These are phyloP conservation scores for Aselliscus stoliczkanus DNA, from an alignment of 2,797 vertebrate genomes.

Conservation along the genomic window DNA sequence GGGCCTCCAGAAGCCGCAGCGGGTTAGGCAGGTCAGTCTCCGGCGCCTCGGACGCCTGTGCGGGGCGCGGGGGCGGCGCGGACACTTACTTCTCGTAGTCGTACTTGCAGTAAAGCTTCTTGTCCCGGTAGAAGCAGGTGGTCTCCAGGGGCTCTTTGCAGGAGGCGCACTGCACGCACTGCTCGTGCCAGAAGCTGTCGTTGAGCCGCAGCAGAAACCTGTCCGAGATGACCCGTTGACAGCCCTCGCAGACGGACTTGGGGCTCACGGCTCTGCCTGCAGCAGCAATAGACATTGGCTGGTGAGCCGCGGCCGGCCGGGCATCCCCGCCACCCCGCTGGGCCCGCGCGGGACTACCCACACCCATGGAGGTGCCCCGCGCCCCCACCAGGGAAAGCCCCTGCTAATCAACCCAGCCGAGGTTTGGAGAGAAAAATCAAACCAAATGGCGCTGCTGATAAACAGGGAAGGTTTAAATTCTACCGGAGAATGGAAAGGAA, in stretches of 20 bases:
- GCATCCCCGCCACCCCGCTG: neutral
- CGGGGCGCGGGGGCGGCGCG: neutral
- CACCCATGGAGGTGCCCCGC: neutral
- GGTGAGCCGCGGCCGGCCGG: neutral
- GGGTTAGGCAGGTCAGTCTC: neutral
- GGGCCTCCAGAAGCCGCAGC: neutral
- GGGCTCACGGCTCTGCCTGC: conserved; percentile 83
- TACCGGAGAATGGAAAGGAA: neutral
- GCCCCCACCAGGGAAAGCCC: neutral
- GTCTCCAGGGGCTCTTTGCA: conserved; percentile 91
- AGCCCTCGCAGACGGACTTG: conserved; percentile 90
- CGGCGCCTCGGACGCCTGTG: neutral
- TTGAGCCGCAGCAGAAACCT: conserved; percentile 93
- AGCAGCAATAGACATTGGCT: neutral
- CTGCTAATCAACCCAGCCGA: neutral
- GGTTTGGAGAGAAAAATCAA: neutral
- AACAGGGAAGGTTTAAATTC: neutral
- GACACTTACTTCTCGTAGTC: conserved; percentile 94
- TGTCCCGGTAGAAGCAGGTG: conserved; percentile 94
- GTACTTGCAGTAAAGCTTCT: conserved; percentile 94
- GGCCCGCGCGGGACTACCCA: neutral
- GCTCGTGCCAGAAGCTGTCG: conserved; percentile 94
- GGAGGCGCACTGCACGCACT: conserved; percentile 90
- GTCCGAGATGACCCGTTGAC: conserved; percentile 90
- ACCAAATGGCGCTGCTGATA: neutral